A percentile compares a stretch with the other conserved stretches of the same genome.
These are phyloP conservation scores for Crotalus horridus DNA, from an alignment of 2,113 vertebrate genomes.

Conservation along the genomic window DNA sequence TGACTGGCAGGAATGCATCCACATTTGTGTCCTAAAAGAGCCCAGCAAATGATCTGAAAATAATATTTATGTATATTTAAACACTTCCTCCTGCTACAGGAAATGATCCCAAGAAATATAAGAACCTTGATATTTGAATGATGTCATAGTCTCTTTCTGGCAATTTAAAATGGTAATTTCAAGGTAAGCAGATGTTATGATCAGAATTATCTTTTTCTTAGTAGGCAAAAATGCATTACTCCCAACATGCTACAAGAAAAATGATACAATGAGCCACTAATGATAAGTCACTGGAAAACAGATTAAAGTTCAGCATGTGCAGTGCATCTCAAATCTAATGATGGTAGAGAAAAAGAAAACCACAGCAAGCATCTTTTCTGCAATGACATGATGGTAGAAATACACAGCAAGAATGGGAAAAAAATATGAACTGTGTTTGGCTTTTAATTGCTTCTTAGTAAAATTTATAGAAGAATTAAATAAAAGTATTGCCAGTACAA, in stretches of 20 bases:
- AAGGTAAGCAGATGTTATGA: conserved; percentile 59
- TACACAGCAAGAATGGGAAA: conserved; percentile 62
- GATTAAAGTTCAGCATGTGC: conserved; percentile 60
- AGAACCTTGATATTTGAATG: conserved; percentile 67
- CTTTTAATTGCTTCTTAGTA: conserved; percentile 64
- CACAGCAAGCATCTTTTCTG: conserved; percentile 69
- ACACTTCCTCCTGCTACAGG: conserved; percentile 59
- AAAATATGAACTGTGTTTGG: conserved; percentile 69
- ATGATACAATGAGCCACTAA: conserved; percentile 64
- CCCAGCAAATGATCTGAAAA: conserved; percentile 62
- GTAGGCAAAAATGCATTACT: conserved; percentile 61
- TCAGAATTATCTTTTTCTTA: conserved; percentile 71
- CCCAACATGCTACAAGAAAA: conserved; percentile 62
- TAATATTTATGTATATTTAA: conserved; percentile 65
- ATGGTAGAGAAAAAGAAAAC: conserved; percentile 66
- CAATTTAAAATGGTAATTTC: conserved; percentile 65
- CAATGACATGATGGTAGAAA: conserved; percentile 53
- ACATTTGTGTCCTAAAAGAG: conserved; percentile 72
- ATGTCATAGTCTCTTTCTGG: conserved; percentile 64
- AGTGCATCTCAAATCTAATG: conserved; percentile 72
- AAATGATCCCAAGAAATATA: conserved; percentile 61
- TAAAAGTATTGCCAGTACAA: conserved; percentile 33
- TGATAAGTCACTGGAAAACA: conserved; percentile 62
- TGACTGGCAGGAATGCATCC: conserved; percentile 68
- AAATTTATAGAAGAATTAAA: conserved; percentile 46